Evolutionary conservation across 1,140 invertebrate genomes (phyloP).

Genomic region (Episyrphus balteatus): DNA sequence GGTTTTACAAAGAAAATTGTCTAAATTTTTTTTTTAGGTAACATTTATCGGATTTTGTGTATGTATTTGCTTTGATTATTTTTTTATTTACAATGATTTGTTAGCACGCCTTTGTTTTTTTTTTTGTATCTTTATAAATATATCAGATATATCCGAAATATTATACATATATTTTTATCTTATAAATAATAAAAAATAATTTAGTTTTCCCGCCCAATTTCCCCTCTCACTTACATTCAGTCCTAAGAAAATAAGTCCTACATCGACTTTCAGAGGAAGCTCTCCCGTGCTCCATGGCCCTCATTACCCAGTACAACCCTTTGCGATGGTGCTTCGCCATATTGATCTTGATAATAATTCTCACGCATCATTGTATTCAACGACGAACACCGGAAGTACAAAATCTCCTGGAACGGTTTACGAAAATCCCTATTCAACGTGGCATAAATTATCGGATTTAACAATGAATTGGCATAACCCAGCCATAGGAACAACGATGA

Average conservation of each 20-base stretch:
- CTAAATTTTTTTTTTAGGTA: no score
- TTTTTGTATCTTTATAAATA: no score
- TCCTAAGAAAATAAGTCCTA: not conserved
- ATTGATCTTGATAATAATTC: slow-evolving; percentile 85
- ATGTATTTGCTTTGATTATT: no score
- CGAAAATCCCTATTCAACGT: slow-evolving; percentile 86
- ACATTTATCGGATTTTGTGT: no score
- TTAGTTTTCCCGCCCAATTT: no score
- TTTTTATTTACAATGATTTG: no score
- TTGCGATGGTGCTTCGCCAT: slow-evolving; percentile 58
- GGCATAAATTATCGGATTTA: slow-evolving; percentile 90
- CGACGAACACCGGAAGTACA: slow-evolving; percentile 77
- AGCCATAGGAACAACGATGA: slow-evolving; percentile 70
- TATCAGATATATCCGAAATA: no score
- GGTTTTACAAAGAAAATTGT: no score
- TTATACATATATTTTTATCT: no score
- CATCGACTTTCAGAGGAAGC: slow-evolving; percentile 30
- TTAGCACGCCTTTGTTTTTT: no score
- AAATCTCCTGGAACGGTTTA: slow-evolving; percentile 81
- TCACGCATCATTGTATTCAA: slow-evolving; percentile 84
- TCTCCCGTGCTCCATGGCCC: slow-evolving; percentile 32
- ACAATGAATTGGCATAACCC: slow-evolving; percentile 84
- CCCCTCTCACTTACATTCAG: no score
- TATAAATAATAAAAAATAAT: no score
- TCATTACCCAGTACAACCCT: slow-evolving; percentile 34